phyloP scores from a whole-genome alignment of 1,140 invertebrate species.

The Hyles euphorbiae region DNA sequence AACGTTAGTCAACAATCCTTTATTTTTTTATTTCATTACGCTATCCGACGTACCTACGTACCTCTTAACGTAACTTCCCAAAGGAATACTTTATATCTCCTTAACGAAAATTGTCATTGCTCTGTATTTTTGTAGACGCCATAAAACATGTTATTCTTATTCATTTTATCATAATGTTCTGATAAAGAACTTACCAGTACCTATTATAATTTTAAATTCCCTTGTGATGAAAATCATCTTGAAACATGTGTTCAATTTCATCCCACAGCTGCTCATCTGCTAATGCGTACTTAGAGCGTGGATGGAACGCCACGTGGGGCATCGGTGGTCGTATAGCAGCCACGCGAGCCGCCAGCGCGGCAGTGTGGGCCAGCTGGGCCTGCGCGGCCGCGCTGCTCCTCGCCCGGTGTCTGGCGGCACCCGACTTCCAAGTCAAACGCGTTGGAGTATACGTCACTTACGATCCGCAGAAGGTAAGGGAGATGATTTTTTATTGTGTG shows the following conservation, averaged over 20 bases:
- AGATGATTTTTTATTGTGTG: background rate
- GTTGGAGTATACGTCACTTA: conserved; percentile 39
- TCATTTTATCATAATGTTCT: no score
- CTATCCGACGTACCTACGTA: no score
- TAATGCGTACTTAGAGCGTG: conserved; percentile 29
- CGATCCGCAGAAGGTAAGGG: conserved; percentile 46
- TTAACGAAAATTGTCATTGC: no score
- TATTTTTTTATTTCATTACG: no score
- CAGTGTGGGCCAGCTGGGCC: conserved; percentile 54
- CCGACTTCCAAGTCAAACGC: conserved; percentile 46
- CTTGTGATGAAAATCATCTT: no score
- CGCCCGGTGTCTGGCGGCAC: conserved; percentile 53
- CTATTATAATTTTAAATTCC: no score
- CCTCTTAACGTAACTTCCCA: no score
- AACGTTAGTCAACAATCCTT: conserved; percentile 34
- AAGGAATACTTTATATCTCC: no score
- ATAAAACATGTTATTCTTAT: no score
- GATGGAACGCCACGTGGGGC: conserved; percentile 35
- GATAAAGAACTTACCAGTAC: no score
- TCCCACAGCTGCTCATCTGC: conserved; percentile 43
- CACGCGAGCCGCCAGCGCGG: conserved; percentile 45
- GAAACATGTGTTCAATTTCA: background rate
- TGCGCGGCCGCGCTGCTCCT: conserved; percentile 49
- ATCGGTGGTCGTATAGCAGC: conserved; percentile 36
- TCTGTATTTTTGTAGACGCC: no score